These are phyloP conservation scores for Drosophila monieri DNA, from an alignment of 2,888 invertebrate genomes.

Conservation along the genomic window DNA sequence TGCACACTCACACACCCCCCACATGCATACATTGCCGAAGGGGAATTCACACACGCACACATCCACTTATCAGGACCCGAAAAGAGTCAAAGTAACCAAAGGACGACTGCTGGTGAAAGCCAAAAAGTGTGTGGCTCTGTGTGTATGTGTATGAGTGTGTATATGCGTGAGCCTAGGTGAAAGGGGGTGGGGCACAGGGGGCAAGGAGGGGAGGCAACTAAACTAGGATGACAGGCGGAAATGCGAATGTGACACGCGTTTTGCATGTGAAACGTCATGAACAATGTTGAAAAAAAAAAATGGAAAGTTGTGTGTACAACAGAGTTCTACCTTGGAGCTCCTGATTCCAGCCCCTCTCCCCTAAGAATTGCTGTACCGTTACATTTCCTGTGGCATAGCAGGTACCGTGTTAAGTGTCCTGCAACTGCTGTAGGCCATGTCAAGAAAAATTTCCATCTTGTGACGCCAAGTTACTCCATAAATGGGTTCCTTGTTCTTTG, in stretches of 20 bases:
- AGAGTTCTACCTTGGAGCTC: constrained; percentile 11
- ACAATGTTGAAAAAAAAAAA: constrained; percentile 53
- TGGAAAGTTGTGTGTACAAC: constrained; percentile 21
- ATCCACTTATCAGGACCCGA: constrained; percentile 55
- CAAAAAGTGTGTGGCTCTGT: constrained; percentile 52
- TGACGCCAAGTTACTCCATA: background rate
- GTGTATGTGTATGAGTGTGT: constrained; percentile 30
- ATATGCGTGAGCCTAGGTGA: constrained; percentile 21
- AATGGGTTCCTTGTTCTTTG: no score
- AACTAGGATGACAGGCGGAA: constrained; percentile 80
- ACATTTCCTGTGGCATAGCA: constrained; percentile 36
- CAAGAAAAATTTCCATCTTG: constrained; percentile 12
- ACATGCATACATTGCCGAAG: constrained; percentile 18
- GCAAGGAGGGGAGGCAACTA: constrained; percentile 39
- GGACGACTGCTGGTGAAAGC: constrained; percentile 68
- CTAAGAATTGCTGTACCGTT: constrained; percentile 16
- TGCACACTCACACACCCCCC: constrained; percentile 50
- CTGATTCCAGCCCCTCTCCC: background rate
- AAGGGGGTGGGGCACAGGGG: constrained; percentile 8
- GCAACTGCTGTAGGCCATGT: constrained; percentile 17
- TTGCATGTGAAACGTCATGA: constrained; percentile 80
- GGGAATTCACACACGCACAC: constrained; percentile 34
- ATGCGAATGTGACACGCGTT: constrained; percentile 80
- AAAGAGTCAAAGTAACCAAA: constrained; percentile 73
- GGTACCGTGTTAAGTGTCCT: constrained; percentile 23